Percentiles rank a stretch among this genome's conserved stretches.
These are phyloP conservation scores for Zapus hudsonius DNA, from an alignment of 2,113 vertebrate species.

Conservation along the genomic window DNA sequence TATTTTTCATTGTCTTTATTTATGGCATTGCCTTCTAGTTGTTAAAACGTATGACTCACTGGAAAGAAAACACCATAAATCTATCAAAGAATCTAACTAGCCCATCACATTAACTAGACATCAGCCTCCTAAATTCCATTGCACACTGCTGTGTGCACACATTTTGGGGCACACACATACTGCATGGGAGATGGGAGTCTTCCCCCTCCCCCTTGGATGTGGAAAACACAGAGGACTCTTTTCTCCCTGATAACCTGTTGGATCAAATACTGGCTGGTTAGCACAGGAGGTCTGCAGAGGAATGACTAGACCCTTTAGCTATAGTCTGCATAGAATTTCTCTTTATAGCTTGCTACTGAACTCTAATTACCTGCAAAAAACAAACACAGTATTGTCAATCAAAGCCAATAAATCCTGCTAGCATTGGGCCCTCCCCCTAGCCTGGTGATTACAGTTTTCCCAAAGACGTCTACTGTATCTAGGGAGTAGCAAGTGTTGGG, in stretches of 20 bases:
- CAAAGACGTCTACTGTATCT: constrained; percentile 42
- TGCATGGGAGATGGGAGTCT: accelerated
- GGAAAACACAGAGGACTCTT: background rate
- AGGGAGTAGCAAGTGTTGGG: background rate
- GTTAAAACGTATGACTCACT: too few species aligned
- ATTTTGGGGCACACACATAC: background rate
- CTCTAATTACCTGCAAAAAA: constrained; percentile 68
- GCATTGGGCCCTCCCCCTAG: constrained; percentile 35
- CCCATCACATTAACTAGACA: accelerated
- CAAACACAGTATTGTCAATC: constrained; percentile 73
- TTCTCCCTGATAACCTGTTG: background rate
- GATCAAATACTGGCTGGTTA: background rate
- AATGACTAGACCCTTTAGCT: constrained; percentile 37
- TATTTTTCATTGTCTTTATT: background rate
- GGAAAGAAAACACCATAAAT: background rate
- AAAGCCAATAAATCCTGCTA: constrained; percentile 49
- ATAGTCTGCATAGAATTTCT: constrained; percentile 42
- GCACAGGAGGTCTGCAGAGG: background rate
- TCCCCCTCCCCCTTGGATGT: constrained; percentile 14
- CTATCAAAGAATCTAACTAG: background rate
- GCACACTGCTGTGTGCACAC: accelerated
- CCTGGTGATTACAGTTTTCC: constrained; percentile 53
- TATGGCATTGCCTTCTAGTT: too few species aligned
- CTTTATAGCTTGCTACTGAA: constrained; percentile 53
- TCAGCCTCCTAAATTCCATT: background rate